phyloP scores from a whole-genome alignment of 2,888 invertebrate species.

The Elegia similella region DNA sequence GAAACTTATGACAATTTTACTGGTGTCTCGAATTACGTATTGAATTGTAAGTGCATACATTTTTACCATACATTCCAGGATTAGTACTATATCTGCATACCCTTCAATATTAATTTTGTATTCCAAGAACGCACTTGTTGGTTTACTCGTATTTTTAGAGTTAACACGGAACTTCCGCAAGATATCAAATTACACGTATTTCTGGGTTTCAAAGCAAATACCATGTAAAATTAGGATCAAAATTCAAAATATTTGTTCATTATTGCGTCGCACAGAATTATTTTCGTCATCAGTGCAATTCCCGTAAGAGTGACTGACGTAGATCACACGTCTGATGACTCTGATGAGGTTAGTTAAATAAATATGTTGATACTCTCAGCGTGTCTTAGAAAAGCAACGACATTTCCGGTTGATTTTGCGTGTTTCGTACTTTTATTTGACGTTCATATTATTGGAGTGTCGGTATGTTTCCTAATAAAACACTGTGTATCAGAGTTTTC shows the following conservation, averaged over 20 bases:
- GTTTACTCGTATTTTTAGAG: neutral
- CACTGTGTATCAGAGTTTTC: no score
- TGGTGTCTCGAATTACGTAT: neutral
- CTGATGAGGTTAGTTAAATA: slow-evolving; percentile 27
- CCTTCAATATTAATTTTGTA: no score
- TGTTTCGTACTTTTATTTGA: no score
- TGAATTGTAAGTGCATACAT: no score
- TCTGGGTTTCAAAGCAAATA: neutral
- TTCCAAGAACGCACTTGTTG: no score
- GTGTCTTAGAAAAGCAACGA: slow-evolving; percentile 6
- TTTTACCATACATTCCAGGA: no score
- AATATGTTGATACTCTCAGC: slow-evolving; percentile 9
- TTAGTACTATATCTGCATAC: no score
- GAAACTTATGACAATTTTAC: neutral
- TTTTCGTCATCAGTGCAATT: slow-evolving; percentile 9
- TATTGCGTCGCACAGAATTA: slow-evolving; percentile 14
- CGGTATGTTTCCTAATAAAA: no score
- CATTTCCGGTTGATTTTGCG: slow-evolving; percentile 28
- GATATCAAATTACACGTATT: neutral
- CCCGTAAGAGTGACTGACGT: slow-evolving; percentile 37
- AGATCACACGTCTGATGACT: slow-evolving; percentile 30
- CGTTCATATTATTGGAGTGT: no score
- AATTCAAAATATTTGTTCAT: slow-evolving; percentile 24
- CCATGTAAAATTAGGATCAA: neutral
- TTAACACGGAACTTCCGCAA: slow-evolving; percentile 3